Percentiles rank a stretch among this genome's conserved stretches.
Evolutionary conservation across 1,140 invertebrate genomes (phyloP).

Genomic region (Trachelipus rathkii): DNA sequence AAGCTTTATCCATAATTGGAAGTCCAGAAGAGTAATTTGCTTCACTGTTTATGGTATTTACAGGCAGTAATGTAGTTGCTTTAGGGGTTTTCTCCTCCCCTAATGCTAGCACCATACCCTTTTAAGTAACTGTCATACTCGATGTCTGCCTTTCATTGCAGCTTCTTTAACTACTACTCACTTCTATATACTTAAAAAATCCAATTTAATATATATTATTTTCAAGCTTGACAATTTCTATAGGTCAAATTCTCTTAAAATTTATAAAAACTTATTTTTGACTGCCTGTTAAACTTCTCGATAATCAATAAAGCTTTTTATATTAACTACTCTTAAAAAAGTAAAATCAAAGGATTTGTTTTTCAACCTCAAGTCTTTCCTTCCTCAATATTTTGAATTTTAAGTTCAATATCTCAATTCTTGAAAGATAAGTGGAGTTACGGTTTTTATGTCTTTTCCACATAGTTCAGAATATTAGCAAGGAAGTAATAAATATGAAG

Average conservation of each 20-base stretch:
- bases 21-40: background rate
- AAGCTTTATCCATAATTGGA: slow-evolving; percentile 42
- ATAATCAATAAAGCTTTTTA: too few species aligned
- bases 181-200: too few species aligned
- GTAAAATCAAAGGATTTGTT: background rate
- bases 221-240: too few species aligned
- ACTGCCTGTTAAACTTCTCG: too few species aligned
- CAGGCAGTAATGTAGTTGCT: background rate
- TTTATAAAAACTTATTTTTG: too few species aligned
- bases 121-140: slow-evolving; percentile 1
- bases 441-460: background rate
- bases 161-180: too few species aligned
- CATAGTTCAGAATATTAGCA: background rate
- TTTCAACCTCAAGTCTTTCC: background rate
- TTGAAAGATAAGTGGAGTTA: background rate
- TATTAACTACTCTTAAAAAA: too few species aligned
- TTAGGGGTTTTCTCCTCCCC: slow-evolving; percentile 2
- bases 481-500: too few species aligned
- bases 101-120: background rate
- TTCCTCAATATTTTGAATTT: background rate
- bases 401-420: background rate
- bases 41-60: background rate
- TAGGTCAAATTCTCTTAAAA: too few species aligned
- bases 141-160: background rate
- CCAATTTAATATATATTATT: too few species aligned